These are phyloP conservation scores for Dascillus cervinus DNA, from an alignment of 2,888 invertebrate species.

Conservation along the genomic window DNA sequence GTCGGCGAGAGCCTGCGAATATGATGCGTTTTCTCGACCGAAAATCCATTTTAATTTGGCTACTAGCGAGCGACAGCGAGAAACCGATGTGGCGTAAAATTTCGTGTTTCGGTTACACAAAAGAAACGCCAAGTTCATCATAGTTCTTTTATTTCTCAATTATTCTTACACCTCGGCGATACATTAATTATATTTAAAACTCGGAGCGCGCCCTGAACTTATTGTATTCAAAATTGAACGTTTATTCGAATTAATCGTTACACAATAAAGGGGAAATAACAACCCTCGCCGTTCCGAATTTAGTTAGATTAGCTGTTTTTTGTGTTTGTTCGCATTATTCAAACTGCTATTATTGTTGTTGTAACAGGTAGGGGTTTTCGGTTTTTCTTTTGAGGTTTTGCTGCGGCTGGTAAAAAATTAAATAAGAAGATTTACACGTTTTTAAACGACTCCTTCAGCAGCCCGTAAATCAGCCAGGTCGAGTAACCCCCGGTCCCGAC, in stretches of 20 bases:
- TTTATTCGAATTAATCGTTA: slow-evolving; percentile 34
- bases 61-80: neutral
- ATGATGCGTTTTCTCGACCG: slow-evolving; percentile 9
- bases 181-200: slow-evolving; percentile 28
- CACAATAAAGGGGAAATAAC: slow-evolving; percentile 16
- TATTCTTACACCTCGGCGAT: slow-evolving; percentile 26
- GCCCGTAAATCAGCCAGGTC: slow-evolving; percentile 12
- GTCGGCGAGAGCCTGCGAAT: slow-evolving; percentile 9
- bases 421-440: too few relatives aligned
- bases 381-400: too few relatives aligned
- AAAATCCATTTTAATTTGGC: neutral
- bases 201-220: slow-evolving; percentile 17
- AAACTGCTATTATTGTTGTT: slow-evolving; percentile 6
- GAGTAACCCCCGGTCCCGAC: slow-evolving; percentile 9
- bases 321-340: slow-evolving; percentile 9
- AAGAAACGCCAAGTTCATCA: slow-evolving; percentile 30
- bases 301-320: slow-evolving; percentile 15
- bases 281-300: slow-evolving; percentile 15
- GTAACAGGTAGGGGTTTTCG: neutral
- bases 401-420: too few relatives aligned
- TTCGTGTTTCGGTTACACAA: slow-evolving; percentile 14
- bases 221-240: slow-evolving; percentile 31
- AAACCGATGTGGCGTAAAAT: neutral
- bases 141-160: slow-evolving; percentile 28
- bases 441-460: slow-evolving; percentile 7